Evolutionary conservation across 2,797 vertebrate species (phyloP), one percentile per base, ranked within the genome.

Genomic region (Selene dorsalis): DNA sequence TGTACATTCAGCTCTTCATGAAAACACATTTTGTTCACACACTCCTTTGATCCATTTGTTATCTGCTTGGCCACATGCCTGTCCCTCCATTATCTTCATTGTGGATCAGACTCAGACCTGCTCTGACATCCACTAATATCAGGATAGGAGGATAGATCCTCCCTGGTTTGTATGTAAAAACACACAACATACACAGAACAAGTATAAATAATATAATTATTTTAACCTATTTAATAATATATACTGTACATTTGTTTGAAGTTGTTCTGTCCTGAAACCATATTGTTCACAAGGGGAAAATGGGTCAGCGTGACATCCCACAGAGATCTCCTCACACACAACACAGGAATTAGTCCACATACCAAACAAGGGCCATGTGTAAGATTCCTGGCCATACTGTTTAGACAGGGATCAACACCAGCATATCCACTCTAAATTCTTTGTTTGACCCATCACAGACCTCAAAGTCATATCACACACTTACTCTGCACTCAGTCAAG

Each of bases 401-500:
- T 56, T 30, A 70, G 6, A 73, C 14, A 35, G 39, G 73, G 82
- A 70, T 87, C 86, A 89, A 77, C 28, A 75, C 38, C 7, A 6
- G 22, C 39, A 28, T 35, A 59, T 53, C 26, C 45, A 70, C 43
- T 58, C 20, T 39, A 58, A 38, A 30, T 18, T 57, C 56, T 41
- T 30, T 32, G 13, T 12, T 10, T n/a, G 76, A 64, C 32, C 63
- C 43, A 63, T 55, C 43, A 48, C 62, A 62, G 45, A 70, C 73
- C 71, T 30, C 69, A 43, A 32, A 86, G 73, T 56, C 56, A 69
- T 59, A 83, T 72, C 73, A 68, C 79, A 87, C 61, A 83, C 75
- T 84, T 74, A 68, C 73, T 78, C 48, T 88, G 73, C 80, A 79
- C 77, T 90, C 68, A 79, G 75, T 69, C 22, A 71, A 83, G 82